Conservation (phyloP, 2,888 invertebrate genomes). For the Calliphora vomitoria region DNA sequence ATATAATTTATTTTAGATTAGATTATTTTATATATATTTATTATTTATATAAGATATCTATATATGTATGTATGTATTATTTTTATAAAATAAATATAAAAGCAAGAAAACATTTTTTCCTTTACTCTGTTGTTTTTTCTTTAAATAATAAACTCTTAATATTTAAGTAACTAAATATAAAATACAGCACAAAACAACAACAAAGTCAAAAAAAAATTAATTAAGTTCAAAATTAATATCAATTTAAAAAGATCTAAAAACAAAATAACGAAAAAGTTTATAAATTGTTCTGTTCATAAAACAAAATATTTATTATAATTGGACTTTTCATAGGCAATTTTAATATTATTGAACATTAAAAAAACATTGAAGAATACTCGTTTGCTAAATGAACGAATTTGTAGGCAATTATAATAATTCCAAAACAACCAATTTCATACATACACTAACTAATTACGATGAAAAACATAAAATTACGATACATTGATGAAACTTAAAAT, state of each 20-base stretch:
- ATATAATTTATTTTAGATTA: slow-evolving; percentile 54
- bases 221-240: slow-evolving; percentile 33
- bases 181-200: slow-evolving; percentile 71
- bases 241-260: slow-evolving; percentile 44
- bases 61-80: slow-evolving; percentile 15
- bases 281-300: neutral
- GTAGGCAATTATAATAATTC: too few species aligned
- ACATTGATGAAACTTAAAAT: too few species aligned
- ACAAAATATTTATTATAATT: too few species aligned
- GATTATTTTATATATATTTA: slow-evolving; percentile 24
- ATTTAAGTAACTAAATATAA: slow-evolving; percentile 59
- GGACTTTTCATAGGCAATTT: too few species aligned
- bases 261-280: slow-evolving; percentile 54
- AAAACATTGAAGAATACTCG: too few species aligned
- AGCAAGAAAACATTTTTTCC: slow-evolving; percentile 59
- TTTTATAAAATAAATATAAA: slow-evolving; percentile 42
- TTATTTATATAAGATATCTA: slow-evolving; percentile 23
- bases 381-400: too few species aligned
- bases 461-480: too few species aligned
- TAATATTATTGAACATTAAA: too few species aligned
- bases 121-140: slow-evolving; percentile 25
- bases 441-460: too few species aligned
- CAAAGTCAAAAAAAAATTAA: slow-evolving; percentile 38
- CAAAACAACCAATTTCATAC: too few species aligned
- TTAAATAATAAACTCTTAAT: slow-evolving; percentile 36